A percentile compares a stretch with the other conserved stretches of the same genome.
Evolutionary conservation across 2,797 vertebrate species (phyloP).

Genomic region (Odontamblyopus rebecca): DNA sequence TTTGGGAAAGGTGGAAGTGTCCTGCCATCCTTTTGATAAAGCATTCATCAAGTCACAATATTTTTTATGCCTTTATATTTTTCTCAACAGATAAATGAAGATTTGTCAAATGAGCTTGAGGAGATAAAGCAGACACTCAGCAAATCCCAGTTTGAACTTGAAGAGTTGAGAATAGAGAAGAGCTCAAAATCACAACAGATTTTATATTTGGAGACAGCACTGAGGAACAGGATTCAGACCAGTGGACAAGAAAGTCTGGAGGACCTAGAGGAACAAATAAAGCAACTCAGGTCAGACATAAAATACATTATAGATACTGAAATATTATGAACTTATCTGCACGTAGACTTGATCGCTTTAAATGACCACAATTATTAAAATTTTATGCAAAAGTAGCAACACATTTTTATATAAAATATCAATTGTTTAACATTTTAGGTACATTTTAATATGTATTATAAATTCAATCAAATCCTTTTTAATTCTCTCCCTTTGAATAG

Average conservation of each 20-base stretch:
- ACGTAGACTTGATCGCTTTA: too few species aligned
- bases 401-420: too few species aligned
- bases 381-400: too few species aligned
- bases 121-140: conserved; percentile 50
- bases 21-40: background rate
- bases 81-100: conserved; percentile 63
- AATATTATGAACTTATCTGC: too few species aligned
- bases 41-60: background rate
- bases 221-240: conserved; percentile 50
- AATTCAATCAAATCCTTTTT: background rate
- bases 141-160: conserved; percentile 54
- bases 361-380: too few species aligned
- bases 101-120: conserved; percentile 65
- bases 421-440: too few species aligned
- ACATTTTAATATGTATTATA: too few species aligned
- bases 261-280: conserved; percentile 50
- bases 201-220: conserved; percentile 61
- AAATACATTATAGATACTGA: too few species aligned
- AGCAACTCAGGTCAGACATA: conserved; percentile 61
- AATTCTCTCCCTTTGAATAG: conserved; percentile 38
- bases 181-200: conserved; percentile 45
- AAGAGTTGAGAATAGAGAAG: conserved; percentile 64
- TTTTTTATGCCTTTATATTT: conserved; percentile 2
- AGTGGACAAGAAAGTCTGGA: conserved; percentile 43
- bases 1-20: conserved; percentile 55